phyloP scores from a whole-genome alignment of 1,140 invertebrate species.

The Leptinotarsa texana region DNA sequence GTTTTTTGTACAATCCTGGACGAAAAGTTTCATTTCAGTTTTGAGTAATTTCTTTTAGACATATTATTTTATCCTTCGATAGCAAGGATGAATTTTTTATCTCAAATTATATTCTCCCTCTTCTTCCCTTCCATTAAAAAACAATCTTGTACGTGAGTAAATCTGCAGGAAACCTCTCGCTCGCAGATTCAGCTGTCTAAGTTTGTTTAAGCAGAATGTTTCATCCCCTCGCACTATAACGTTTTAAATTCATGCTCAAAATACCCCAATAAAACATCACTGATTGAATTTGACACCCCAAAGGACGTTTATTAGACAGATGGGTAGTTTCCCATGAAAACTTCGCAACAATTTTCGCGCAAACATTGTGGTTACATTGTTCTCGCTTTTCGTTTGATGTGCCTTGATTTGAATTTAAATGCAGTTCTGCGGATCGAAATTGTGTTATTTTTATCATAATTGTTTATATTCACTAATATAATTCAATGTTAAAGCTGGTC shows the following conservation, averaged over 20 bases:
- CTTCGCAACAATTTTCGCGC: slow-evolving; percentile 35
- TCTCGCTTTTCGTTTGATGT: slow-evolving; percentile 7
- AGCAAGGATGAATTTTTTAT: too few species aligned
- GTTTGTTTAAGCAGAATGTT: neutral
- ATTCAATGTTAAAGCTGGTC: too few species aligned
- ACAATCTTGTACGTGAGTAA: neutral
- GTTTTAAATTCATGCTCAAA: slow-evolving; percentile 42
- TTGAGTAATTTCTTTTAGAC: too few species aligned
- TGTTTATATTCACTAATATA: too few species aligned
- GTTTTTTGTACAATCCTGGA: too few species aligned
- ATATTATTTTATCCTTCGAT: too few species aligned
- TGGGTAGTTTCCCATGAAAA: slow-evolving; percentile 39
- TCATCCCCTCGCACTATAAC: slow-evolving; percentile 11
- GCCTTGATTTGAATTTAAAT: slow-evolving; percentile 16
- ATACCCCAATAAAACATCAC: slow-evolving; percentile 42
- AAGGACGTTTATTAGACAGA: slow-evolving; percentile 41
- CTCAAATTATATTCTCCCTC: neutral
- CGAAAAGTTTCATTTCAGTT: too few species aligned
- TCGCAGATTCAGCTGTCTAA: neutral
- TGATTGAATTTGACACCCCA: slow-evolving; percentile 47
- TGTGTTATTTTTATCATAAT: neutral
- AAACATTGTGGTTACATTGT: slow-evolving; percentile 38
- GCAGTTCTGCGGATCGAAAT: neutral
- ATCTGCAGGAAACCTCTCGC: neutral
- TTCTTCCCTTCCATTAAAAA: slow-evolving; percentile 1